Evolutionary conservation across 2,888 invertebrate genomes (phyloP), one percentile per base, ranked within the genome.

Genomic region (Drosophila formosana): DNA sequence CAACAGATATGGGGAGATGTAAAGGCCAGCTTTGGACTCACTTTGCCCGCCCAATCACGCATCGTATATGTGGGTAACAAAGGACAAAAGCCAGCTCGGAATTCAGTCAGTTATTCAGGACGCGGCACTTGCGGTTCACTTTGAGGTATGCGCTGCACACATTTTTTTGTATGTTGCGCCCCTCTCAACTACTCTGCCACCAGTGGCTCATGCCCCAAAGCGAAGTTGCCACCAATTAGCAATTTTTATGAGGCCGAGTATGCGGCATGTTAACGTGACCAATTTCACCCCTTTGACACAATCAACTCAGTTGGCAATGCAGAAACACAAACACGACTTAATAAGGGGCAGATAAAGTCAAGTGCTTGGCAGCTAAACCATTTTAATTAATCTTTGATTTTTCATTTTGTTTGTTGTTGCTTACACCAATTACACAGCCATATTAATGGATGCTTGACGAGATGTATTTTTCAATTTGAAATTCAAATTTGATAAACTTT

Each of bases 61-160:
- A 11, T 37, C n/a, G n/a, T 4, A 37, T 18, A 18, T 18, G 18
- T 18, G 18, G 18, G 18, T 18, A 18, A 18, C 18, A 18, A 18
- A 18, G 18, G 18, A 18, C n/a, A 37, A 9, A 32, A 2, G 30
- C 51, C 41, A 51, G 51, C 28, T 61, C 50, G 34, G 43, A 60
- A 34, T 45, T 28, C 46, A 62, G 11, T 13, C 34, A 51, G 43
- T 41, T 71, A 51, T 46, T 32, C 45, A 56, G 50, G 30, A 39
- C 11, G 37, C n/a, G 5, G n/a, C 58, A 66, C 53, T 75, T 75
- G 66, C 46, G 58, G 43, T 45, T 28, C 41, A 39, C 45, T 52
- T 56, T 56, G 63, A 50, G 55, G 61, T 55, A 53, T 68, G 45
- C 39, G 51, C 23, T 18, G 11, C 47, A 45, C 4, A 11, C 49